These are phyloP conservation scores for Geophilus truncorum DNA, from an alignment of 2,888 invertebrate genomes.

Conservation along the genomic window DNA sequence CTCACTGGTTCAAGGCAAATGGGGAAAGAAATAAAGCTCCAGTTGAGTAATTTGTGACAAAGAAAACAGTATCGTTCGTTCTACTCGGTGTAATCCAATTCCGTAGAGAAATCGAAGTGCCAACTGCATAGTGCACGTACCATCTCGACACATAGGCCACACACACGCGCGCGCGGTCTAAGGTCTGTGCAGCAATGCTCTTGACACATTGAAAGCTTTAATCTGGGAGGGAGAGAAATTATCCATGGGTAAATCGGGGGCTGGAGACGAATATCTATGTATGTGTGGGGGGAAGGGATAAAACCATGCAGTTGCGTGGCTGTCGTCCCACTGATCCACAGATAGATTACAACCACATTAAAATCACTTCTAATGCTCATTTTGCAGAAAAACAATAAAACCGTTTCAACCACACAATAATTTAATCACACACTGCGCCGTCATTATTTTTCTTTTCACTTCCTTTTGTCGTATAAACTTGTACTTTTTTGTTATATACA, in stretches of 20 bases:
- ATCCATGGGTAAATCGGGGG: slow-evolving; percentile 23
- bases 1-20: neutral
- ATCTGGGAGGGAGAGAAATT: slow-evolving; percentile 24
- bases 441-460: neutral
- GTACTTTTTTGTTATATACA: neutral
- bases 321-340: neutral
- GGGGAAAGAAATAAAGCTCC: neutral
- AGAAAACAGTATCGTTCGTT: slow-evolving; percentile 19
- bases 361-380: neutral
- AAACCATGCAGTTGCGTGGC: neutral
- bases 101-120: slow-evolving; percentile 20
- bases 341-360: neutral
- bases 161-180: neutral
- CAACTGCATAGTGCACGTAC: slow-evolving; percentile 16
- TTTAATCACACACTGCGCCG: neutral
- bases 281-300: slow-evolving; percentile 6
- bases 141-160: slow-evolving; percentile 2
- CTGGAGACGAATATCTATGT: neutral
- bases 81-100: slow-evolving; percentile 15
- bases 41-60: neutral
- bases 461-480: neutral
- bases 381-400: neutral
- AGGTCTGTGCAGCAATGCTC: slow-evolving; percentile 22
- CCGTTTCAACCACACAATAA: neutral
- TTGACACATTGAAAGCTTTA: slow-evolving; percentile 27